These are phyloP conservation scores for Heterotilapia buettikoferi DNA, from an alignment of 2,113 vertebrate genomes.

Conservation along the genomic window DNA sequence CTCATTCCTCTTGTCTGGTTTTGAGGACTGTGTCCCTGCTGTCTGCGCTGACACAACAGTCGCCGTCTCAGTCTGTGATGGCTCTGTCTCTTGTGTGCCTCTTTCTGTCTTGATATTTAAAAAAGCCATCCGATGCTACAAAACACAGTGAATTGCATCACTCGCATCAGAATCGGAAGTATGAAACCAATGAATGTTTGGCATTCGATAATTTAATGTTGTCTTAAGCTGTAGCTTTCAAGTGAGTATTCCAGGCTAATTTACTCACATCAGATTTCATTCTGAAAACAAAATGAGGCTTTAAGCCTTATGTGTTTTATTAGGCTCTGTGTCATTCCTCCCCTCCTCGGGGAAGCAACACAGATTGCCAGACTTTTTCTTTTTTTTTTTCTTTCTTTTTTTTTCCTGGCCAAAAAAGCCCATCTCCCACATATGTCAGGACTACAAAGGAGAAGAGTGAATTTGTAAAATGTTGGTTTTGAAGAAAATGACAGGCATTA, in stretches of 20 bases:
- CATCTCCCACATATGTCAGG: background rate
- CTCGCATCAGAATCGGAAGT: background rate
- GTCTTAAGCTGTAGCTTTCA: background rate
- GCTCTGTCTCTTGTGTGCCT: background rate
- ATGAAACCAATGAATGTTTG: background rate
- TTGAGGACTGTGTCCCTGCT: background rate
- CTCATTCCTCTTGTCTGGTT: background rate
- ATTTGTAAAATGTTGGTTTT: constrained; percentile 11
- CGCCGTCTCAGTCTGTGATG: background rate
- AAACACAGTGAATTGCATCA: background rate
- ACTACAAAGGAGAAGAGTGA: constrained; percentile 14
- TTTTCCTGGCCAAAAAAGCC: background rate
- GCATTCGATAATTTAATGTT: background rate
- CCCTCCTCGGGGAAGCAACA: background rate
- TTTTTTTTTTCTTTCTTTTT: background rate
- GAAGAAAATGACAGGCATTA: constrained; percentile 34
- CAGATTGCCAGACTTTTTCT: background rate
- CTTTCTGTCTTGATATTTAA: background rate
- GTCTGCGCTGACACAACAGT: background rate
- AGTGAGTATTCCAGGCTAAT: background rate
- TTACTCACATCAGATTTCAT: background rate
- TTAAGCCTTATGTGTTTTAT: background rate
- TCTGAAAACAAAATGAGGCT: background rate
- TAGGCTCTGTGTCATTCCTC: background rate
- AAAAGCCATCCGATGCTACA: background rate